Percentiles rank a stretch among this genome's conserved stretches.
These are phyloP conservation scores for Struthidea cinerea DNA, from an alignment of 2,113 vertebrate genomes.

Conservation along the genomic window DNA sequence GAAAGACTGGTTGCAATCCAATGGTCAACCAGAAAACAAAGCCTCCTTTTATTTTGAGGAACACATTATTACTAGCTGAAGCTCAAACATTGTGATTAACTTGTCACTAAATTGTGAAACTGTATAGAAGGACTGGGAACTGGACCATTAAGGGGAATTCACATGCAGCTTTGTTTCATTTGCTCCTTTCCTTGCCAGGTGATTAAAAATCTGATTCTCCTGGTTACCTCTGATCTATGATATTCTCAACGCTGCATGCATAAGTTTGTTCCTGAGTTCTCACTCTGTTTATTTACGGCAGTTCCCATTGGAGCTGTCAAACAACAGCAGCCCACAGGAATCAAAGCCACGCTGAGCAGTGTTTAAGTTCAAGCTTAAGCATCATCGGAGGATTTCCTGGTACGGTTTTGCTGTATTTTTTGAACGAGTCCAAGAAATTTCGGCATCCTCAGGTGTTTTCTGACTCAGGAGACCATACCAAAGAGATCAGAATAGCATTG, in stretches of 20 bases:
- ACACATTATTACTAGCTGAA: background rate
- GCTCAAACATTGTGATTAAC: background rate
- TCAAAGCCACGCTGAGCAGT: background rate
- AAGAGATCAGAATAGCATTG: background rate
- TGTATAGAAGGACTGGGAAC: background rate
- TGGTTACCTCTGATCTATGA: background rate
- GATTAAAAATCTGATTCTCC: background rate
- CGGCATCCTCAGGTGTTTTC: background rate
- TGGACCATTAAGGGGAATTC: background rate
- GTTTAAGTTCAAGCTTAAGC: background rate
- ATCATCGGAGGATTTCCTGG: rapidly evolving
- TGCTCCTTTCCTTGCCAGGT: background rate
- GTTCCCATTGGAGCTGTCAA: background rate
- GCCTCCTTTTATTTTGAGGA: background rate
- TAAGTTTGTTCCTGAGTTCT: background rate
- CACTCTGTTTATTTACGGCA: background rate
- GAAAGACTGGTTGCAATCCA: background rate
- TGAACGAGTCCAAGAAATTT: background rate
- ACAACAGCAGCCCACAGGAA: background rate
- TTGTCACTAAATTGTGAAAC: background rate
- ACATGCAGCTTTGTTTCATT: background rate
- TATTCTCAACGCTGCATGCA: background rate
- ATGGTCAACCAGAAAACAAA: background rate
- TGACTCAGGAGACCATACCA: background rate
- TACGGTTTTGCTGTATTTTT: background rate